phyloP scores from a whole-genome alignment of 1,140 invertebrate species.

The Saxidomus purpurata region DNA sequence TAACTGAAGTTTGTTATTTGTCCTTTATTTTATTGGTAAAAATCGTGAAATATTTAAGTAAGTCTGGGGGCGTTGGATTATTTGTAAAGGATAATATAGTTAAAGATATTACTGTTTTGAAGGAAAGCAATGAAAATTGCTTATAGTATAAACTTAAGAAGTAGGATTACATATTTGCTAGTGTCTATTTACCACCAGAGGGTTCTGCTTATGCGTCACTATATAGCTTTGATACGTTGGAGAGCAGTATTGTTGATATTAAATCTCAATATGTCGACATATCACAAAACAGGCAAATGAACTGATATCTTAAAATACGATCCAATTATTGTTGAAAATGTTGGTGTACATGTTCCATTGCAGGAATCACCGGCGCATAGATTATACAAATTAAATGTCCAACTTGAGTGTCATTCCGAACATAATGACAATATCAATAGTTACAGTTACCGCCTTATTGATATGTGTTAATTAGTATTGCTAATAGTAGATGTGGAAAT shows the following conservation, averaged over 20 bases:
- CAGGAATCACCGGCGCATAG: not conserved
- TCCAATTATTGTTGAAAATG: not conserved
- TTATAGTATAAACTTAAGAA: too few relatives aligned
- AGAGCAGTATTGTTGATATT: too few relatives aligned
- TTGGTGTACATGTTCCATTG: not conserved
- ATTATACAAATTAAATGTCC: not conserved
- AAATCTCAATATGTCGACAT: not conserved
- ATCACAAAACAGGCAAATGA: not conserved
- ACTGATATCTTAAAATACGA: not conserved
- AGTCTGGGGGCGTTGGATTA: too few relatives aligned
- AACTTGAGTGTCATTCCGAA: not conserved
- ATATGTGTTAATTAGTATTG: not conserved
- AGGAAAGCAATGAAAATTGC: too few relatives aligned
- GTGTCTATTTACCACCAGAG: too few relatives aligned
- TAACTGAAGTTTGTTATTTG: too few relatives aligned
- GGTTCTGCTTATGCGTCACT: not conserved
- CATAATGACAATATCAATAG: not conserved
- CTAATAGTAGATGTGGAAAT: constrained; percentile 1
- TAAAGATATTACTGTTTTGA: too few relatives aligned
- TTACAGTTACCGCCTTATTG: not conserved
- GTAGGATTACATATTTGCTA: not conserved
- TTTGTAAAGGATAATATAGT: too few relatives aligned
- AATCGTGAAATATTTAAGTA: not conserved
- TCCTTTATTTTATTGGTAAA: not conserved
- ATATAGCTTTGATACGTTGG: not conserved